Conservation (phyloP, 2,113 vertebrate genomes). For the Silurus meridionalis region DNA sequence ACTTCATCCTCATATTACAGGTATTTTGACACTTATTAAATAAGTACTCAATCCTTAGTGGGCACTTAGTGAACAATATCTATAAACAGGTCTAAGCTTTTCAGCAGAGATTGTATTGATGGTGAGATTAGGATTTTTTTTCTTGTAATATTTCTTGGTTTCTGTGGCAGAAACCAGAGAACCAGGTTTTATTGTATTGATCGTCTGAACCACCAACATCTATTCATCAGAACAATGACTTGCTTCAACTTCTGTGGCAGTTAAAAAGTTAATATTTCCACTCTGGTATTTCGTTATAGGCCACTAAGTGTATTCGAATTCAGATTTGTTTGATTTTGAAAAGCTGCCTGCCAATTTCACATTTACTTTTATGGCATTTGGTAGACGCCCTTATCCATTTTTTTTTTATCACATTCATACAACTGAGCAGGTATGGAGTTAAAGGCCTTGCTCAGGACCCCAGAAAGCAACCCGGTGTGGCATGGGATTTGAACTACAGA, state of each 20-base stretch:
- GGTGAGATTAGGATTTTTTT: background rate
- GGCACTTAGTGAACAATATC: background rate
- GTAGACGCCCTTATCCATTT: no score
- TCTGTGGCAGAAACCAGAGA: background rate
- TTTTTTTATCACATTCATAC: no score
- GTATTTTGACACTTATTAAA: constrained; percentile 59
- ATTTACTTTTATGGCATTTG: no score
- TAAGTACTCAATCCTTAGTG: background rate
- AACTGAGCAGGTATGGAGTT: no score
- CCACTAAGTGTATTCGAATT: background rate
- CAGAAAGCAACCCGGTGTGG: no score
- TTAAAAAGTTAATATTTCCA: background rate
- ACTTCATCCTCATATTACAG: constrained; percentile 90
- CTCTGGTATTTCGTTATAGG: background rate
- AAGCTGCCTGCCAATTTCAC: no score
- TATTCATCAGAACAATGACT: background rate
- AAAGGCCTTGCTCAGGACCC: no score
- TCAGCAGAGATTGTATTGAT: background rate
- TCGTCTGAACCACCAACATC: background rate
- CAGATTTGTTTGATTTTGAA: no score
- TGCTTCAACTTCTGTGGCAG: background rate
- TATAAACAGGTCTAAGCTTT: background rate
- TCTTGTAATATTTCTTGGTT: background rate
- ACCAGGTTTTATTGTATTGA: no score
- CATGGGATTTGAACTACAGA: no score